These are phyloP conservation scores for Platanista minor DNA, from an alignment of 2,113 vertebrate genomes.

Conservation along the genomic window DNA sequence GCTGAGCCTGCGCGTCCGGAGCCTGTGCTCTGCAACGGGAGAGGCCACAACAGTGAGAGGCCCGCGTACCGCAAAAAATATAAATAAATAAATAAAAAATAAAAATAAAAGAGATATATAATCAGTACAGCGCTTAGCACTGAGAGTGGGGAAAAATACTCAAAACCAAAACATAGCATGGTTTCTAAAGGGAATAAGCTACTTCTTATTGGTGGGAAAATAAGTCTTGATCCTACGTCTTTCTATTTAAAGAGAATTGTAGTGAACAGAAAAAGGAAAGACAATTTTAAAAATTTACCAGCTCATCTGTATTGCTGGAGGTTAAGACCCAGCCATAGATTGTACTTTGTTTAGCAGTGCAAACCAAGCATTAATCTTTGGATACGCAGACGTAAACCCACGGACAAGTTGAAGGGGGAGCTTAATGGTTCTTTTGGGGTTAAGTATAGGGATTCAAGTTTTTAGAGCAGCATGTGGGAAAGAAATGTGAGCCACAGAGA, in stretches of 20 bases:
- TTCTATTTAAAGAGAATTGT: not conserved
- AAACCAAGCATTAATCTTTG: not conserved
- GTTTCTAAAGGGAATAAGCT: not conserved
- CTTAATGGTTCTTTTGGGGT: not conserved
- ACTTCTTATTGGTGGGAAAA: not conserved
- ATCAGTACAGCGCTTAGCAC: not conserved
- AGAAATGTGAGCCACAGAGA: not conserved
- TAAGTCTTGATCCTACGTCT: not conserved
- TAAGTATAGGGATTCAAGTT: not conserved
- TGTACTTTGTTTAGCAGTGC: not conserved
- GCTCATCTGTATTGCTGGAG: not conserved
- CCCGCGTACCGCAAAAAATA: too few species aligned
- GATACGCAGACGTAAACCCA: not conserved
- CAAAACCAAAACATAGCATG: not conserved
- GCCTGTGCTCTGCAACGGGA: too few species aligned
- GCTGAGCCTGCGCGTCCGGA: too few species aligned
- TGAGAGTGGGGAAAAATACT: not conserved
- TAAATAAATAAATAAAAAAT: too few species aligned
- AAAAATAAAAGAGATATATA: not conserved
- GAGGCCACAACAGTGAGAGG: too few species aligned
- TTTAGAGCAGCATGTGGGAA: not conserved
- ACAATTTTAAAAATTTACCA: not conserved
- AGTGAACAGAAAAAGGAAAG: not conserved
- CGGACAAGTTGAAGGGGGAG: not conserved
- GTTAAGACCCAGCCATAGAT: not conserved